Percentiles rank a stretch among this genome's conserved stretches.
Conservation (phyloP, 2,888 invertebrate species). For the Dasypolia templi region DNA sequence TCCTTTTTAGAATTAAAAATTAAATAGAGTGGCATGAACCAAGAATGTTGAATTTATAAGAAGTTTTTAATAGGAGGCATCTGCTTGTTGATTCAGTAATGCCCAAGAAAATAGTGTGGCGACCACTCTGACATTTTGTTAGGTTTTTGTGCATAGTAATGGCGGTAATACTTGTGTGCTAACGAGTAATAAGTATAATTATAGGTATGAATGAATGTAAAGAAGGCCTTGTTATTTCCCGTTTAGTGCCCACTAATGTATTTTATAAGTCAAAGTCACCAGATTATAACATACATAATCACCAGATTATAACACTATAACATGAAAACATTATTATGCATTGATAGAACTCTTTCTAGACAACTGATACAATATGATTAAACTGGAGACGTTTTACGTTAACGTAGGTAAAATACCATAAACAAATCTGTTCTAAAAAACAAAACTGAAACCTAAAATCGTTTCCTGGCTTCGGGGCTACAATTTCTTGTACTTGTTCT, state of each 20-base stretch:
- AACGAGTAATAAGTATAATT: conserved; percentile 49
- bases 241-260: conserved; percentile 38
- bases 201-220: conserved; percentile 53
- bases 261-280: no score
- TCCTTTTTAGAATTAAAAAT: conserved; percentile 45
- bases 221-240: conserved; percentile 53
- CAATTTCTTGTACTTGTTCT: not conserved
- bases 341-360: conserved; percentile 1
- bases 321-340: conserved; percentile 3
- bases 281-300: no score
- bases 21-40: conserved; percentile 33
- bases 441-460: not conserved
- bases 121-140: conserved; percentile 57
- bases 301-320: no score
- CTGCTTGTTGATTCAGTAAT: conserved; percentile 49
- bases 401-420: no score
- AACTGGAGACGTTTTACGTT: not conserved
- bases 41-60: conserved; percentile 39
- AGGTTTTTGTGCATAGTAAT: conserved; percentile 47
- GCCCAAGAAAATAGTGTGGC: conserved; percentile 39
- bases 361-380: not conserved
- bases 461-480: no score
- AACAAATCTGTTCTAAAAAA: not conserved
- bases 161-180: conserved; percentile 40
- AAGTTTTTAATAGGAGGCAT: conserved; percentile 37